These are phyloP conservation scores for Botrylloides violaceus DNA, from an alignment of 23 tunicate species.

Conservation along the genomic window DNA sequence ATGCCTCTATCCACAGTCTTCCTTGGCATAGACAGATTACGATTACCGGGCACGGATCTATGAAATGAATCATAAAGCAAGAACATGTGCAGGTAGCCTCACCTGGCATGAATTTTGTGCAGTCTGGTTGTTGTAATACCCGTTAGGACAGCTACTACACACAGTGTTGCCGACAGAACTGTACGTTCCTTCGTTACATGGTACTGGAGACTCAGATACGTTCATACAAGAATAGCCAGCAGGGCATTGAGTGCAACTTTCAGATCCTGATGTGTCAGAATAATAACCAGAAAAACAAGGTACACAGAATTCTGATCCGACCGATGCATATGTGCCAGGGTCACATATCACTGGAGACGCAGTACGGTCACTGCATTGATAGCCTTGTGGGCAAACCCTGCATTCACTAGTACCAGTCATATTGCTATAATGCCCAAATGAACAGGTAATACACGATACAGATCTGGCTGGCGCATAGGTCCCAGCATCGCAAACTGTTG, in stretches of 20 bases:
- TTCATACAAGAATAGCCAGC: constrained; percentile 46
- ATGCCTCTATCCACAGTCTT: too few species aligned
- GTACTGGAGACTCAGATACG: background rate
- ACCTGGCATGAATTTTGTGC: too few species aligned
- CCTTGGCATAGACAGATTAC: too few species aligned
- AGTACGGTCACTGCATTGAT: constrained; percentile 25
- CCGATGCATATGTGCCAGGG: constrained; percentile 25
- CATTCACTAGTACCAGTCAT: constrained; percentile 15
- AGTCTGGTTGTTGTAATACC: too few species aligned
- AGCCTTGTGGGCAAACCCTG: constrained; percentile 55
- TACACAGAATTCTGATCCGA: constrained; percentile 21
- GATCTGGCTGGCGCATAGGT: background rate
- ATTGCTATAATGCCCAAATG: constrained; percentile 30
- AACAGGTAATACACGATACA: constrained; percentile 16
- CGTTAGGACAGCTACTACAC: constrained; percentile 29
- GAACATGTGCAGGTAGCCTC: too few species aligned
- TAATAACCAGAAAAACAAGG: constrained; percentile 46
- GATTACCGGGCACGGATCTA: too few species aligned
- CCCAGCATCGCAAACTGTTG: background rate
- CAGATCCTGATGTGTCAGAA: constrained; percentile 21
- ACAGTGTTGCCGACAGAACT: constrained; percentile 26
- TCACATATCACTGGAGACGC: constrained; percentile 33
- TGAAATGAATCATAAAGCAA: too few species aligned
- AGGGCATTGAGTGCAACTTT: constrained; percentile 30
- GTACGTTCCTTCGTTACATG: constrained; percentile 34